Base-by-base conservation (phyloP, 2,797 vertebrate genomes). In the Saxicola maurus region DNA sequence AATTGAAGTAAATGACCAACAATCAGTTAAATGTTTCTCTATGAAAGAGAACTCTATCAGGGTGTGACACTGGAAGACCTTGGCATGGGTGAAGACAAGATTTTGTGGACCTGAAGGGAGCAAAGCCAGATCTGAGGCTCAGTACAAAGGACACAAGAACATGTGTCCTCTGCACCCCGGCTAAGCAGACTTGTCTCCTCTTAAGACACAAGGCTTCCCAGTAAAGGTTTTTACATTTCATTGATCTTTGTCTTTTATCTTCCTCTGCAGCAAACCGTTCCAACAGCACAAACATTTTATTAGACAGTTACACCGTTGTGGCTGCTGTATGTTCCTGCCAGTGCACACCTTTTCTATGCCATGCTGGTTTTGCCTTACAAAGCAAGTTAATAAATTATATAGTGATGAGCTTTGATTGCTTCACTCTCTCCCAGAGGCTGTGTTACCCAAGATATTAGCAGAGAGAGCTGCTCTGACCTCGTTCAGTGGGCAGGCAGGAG, bases 171-270 rank as follows among this genome's bases (percentile, higher is more conserved):
- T 0, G 0, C 51, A 30, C 52, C 24, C 60, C 30, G 53, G 17
- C 64, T 74, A 11, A 71, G 82, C 71, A 81, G 62, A 46, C 49
- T 38, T 14, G 20, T 48, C 72, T 92, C 71, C 43, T 86, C 64
- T 57, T 65, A 91, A 90, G 87, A 77, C 71, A 89, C 64, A 89
- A 86, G 33, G 72, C 42, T 87, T 84, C 80, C 64, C 82, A 77
- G 80, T n/a, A 65, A 90, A 90, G 69, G 46, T 61, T 91, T 94
- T 94, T 94, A 84, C 78, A 77, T 91, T 91, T 91, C 79, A 90
- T 91, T 92, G 89, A 94, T 91, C 86, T 92, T 82, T 65, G 87
- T 71, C 82, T 94, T 94, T 93, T 87, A 92, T 89, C 64, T 89
- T 74, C 51, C 89, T 86, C 89, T 88, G 86, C 89, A 92, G 91